Evolutionary conservation across 2,888 invertebrate species (phyloP), one percentile per base, ranked within the genome.

Genomic region (Hypena proboscidalis): DNA sequence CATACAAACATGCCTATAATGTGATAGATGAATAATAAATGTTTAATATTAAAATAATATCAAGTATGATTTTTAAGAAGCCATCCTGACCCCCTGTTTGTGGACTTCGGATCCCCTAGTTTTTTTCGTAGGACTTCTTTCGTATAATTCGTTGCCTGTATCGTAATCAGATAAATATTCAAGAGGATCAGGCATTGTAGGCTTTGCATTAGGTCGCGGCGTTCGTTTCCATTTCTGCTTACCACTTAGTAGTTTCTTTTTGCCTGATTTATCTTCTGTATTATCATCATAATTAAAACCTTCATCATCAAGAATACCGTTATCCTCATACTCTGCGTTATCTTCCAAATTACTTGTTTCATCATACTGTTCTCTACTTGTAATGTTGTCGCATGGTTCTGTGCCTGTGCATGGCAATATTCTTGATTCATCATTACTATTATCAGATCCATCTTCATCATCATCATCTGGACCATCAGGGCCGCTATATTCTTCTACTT

Each of bases 1-100:
- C 69, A 92, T 95, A 74, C 94, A 94, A 90, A 95, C 94, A 68
- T 96, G 96, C 86, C 92, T 93, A 81, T 94, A 92, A 83, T 90
- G 89, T 90, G 90, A 89, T 90, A 90, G 77, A 83, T 56, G 75
- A 74, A 63, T 73, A 76, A 69, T 80, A 77, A 82, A 78, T 77
- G 73, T 77, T 72, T 74, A 66, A 66, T 76, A 74, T 61, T 53
- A 42, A 46, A 61, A 39, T 17, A n/a, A n/a, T n/a, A n/a, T n/a
- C n/a, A n/a, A n/a, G n/a, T n/a, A n/a, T n/a, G n/a, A n/a, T n/a
- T n/a, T n/a, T n/a, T n/a, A n/a, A n/a, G n/a, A n/a, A n/a, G n/a
- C n/a, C n/a, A n/a, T n/a, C n/a, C n/a, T n/a, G n/a, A n/a, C n/a
- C n/a, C n/a, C n/a, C n/a, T n/a, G n/a, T n/a, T n/a, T n/a, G n/a